Evolutionary conservation across 1,140 invertebrate genomes (phyloP).

Genomic region (Brachionus rubens): DNA sequence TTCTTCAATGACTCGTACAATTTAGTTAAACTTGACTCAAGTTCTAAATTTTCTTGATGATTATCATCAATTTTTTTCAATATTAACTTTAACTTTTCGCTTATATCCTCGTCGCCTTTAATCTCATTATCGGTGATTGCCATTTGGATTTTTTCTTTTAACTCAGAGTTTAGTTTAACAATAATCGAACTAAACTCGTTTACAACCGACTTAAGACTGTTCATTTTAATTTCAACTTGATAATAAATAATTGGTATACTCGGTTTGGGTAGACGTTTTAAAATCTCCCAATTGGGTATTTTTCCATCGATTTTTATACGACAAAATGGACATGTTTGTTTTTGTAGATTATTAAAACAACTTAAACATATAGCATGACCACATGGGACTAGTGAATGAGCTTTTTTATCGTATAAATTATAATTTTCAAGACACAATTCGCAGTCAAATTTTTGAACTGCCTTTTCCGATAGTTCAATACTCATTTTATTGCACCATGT

Average conservation of each 20-base stretch:
- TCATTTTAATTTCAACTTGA: slow-evolving; percentile 27
- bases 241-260: slow-evolving; percentile 37
- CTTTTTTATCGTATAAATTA: slow-evolving; percentile 21
- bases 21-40: slow-evolving; percentile 13
- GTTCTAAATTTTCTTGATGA: neutral
- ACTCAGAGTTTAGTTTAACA: neutral
- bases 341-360: slow-evolving; percentile 28
- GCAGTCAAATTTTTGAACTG: slow-evolving; percentile 20
- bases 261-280: slow-evolving; percentile 35
- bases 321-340: slow-evolving; percentile 36
- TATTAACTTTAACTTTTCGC: slow-evolving; percentile 16
- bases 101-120: neutral
- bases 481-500: neutral
- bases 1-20: neutral
- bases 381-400: slow-evolving; percentile 30
- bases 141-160: neutral
- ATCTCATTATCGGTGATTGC: neutral
- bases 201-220: neutral
- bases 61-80: slow-evolving; percentile 3
- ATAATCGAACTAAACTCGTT: neutral
- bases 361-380: slow-evolving; percentile 25
- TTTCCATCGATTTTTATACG: neutral
- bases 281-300: slow-evolving; percentile 39
- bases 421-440: slow-evolving; percentile 37
- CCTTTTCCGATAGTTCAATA: neutral